These are phyloP conservation scores for Acropora yongei DNA, from an alignment of 64 coral and sea anemone species.

Conservation along the genomic window DNA sequence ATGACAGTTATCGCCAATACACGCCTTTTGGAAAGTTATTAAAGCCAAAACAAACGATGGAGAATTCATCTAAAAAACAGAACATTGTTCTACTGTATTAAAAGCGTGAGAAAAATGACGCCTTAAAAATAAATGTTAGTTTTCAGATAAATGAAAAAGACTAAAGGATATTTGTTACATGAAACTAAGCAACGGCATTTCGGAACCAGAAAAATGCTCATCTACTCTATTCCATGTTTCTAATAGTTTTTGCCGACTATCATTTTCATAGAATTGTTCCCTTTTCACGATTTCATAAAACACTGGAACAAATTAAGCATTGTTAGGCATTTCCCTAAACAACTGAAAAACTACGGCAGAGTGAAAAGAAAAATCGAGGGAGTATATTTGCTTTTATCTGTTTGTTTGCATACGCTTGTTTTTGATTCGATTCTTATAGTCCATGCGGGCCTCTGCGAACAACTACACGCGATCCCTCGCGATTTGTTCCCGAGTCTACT, in stretches of 20 bases:
- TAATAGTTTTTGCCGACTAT: neutral
- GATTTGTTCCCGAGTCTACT: neutral
- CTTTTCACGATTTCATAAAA: no score
- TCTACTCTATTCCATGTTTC: neutral
- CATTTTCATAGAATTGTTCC: neutral
- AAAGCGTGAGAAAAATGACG: neutral
- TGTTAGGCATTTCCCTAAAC: no score
- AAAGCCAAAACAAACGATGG: neutral
- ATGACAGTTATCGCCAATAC: conserved; percentile 3
- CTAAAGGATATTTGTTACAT: neutral
- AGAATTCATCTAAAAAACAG: neutral
- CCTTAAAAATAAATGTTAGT: neutral
- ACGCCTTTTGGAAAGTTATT: no score
- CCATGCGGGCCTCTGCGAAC: no score
- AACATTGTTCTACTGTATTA: neutral
- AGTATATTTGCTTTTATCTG: no score
- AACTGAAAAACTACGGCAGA: no score
- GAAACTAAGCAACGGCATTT: conserved; percentile 9
- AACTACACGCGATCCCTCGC: no score
- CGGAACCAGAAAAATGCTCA: neutral
- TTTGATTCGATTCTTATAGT: no score
- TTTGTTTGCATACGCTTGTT: no score
- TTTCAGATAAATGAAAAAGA: neutral
- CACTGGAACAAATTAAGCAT: no score
- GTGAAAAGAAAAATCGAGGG: no score